phyloP scores from a whole-genome alignment of 2,113 vertebrate genomes.

The Lipotes vexillifer region DNA sequence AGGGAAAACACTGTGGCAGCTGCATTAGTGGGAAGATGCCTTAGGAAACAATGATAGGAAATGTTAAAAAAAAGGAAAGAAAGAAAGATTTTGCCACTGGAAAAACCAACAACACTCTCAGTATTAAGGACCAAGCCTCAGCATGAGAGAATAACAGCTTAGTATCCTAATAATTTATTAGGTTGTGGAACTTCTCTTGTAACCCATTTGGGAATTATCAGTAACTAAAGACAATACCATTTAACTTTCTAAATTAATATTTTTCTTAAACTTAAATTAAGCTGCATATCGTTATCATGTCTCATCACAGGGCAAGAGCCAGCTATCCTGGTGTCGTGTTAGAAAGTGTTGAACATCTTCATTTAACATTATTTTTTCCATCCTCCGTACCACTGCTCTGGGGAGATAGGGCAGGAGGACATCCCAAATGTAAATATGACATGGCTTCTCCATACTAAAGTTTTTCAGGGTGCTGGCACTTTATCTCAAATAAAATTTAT shows the following conservation, averaged over 20 bases:
- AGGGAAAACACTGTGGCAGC: conserved; percentile 13
- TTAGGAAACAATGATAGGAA: background rate
- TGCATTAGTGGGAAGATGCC: conserved; percentile 38
- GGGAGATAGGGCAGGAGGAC: fast-evolving
- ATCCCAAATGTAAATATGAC: background rate
- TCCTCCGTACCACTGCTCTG: background rate
- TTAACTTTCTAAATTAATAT: background rate
- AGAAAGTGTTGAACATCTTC: background rate
- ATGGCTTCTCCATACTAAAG: background rate
- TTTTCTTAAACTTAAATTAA: background rate
- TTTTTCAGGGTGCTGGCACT: fast-evolving
- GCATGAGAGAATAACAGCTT: background rate
- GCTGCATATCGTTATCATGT: background rate
- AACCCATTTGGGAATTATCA: background rate
- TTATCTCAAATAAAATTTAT: background rate
- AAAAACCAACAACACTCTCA: background rate
- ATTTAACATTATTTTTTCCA: background rate
- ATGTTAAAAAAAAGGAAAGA: background rate
- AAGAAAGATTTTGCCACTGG: background rate
- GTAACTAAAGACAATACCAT: background rate
- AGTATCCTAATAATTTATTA: background rate
- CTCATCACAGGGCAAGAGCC: background rate
- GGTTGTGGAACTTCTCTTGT: background rate
- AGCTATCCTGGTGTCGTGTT: background rate
- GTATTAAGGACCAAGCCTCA: background rate